Evolutionary conservation across 1,140 invertebrate species (phyloP).

Genomic region (Diuraphis noxia): DNA sequence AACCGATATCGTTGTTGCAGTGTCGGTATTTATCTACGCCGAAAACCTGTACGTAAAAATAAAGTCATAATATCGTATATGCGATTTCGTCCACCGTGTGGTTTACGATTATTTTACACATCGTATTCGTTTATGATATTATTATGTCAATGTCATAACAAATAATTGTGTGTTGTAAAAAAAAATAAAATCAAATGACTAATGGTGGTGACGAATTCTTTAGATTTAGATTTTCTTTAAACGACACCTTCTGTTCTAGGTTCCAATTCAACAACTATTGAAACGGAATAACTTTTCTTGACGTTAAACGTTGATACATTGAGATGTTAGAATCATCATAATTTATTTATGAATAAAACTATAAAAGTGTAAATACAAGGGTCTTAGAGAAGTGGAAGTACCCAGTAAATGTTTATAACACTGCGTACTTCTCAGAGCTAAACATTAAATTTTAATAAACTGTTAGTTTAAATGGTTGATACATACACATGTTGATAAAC

Average conservation of each 20-base stretch:
- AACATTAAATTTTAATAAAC: conserved; percentile 12
- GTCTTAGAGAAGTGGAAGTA: neutral
- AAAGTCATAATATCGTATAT: neutral
- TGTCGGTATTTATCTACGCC: neutral
- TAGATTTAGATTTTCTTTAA: neutral
- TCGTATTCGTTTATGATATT: neutral
- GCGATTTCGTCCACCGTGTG: neutral
- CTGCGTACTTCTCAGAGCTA: neutral
- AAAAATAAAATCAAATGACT: neutral
- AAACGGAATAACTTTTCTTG: no score
- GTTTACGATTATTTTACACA: neutral
- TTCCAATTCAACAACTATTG: no score
- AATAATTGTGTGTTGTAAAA: neutral
- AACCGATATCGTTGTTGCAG: neutral
- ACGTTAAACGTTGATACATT: no score
- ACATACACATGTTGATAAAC: no score
- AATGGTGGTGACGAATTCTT: neutral
- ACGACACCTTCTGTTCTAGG: neutral
- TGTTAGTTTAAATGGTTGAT: neutral
- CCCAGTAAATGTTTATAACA: neutral
- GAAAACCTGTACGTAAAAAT: neutral
- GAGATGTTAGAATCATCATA: neutral
- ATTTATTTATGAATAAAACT: neutral
- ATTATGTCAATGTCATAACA: neutral
- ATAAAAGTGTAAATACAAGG: neutral